phyloP scores from a whole-genome alignment of 2,113 vertebrate species.

The Asarcornis scutulata region DNA sequence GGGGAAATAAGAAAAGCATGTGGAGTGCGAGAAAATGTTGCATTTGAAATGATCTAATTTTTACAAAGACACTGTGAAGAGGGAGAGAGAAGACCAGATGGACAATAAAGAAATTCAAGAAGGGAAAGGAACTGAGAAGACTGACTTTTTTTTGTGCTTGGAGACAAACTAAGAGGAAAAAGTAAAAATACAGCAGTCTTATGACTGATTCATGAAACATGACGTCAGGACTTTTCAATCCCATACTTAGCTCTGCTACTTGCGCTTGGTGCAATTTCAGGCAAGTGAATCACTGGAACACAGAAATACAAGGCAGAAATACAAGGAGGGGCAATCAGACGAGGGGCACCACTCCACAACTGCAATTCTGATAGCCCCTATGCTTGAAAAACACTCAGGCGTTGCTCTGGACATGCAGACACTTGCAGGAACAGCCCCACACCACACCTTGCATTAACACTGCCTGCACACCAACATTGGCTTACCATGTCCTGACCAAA shows the following conservation, averaged over 20 bases:
- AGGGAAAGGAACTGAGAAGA: neutral
- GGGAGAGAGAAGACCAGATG: neutral
- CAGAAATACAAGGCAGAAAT: neutral
- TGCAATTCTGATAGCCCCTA: neutral
- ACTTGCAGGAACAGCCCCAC: fast-evolving
- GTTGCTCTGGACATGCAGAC: neutral
- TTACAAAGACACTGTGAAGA: neutral
- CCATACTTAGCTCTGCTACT: neutral
- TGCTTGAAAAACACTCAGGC: neutral
- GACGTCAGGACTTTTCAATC: neutral
- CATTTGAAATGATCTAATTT: neutral
- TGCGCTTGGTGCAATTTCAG: neutral
- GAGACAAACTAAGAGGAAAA: neutral
- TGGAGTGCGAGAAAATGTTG: neutral
- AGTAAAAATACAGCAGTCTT: neutral
- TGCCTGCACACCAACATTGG: neutral
- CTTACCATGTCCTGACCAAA: neutral
- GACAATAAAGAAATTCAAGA: neutral
- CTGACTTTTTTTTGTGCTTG: too few species aligned
- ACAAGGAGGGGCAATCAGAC: neutral
- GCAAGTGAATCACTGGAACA: neutral
- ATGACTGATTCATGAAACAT: neutral
- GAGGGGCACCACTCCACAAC: neutral
- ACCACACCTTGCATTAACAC: neutral
- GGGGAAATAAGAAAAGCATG: constrained; percentile 1